Conservation (phyloP, 2,888 invertebrate species). For the Aphrophora alni region DNA sequence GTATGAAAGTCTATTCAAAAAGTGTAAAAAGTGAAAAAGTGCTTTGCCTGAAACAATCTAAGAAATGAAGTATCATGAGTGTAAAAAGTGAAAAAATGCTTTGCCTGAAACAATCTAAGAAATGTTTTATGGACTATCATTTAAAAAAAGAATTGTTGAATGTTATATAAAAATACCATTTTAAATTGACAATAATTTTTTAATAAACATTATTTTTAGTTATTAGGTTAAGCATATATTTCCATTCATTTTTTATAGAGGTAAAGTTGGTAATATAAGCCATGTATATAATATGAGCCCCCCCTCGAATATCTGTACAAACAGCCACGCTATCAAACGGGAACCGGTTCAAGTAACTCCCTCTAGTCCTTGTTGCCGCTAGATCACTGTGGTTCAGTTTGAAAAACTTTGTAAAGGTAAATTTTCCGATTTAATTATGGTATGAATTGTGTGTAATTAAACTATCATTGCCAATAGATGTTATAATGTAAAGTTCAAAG, state of each 20-base stretch:
- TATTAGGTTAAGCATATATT: background rate
- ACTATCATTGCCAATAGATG: background rate
- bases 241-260: background rate
- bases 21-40: background rate
- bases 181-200: background rate
- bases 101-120: background rate
- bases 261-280: conserved; percentile 16
- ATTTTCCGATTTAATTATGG: too few relatives aligned
- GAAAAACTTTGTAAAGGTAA: conserved; percentile 3
- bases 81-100: background rate
- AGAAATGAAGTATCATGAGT: background rate
- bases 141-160: background rate
- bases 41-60: background rate
- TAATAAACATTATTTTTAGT: background rate
- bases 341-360: background rate
- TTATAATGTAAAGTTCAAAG: background rate
- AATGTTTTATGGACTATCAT: background rate
- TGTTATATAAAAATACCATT: background rate
- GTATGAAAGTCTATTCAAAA: background rate
- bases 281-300: background rate
- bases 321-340: background rate
- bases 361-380: background rate
- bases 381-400: background rate
- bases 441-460: conserved; percentile 15
- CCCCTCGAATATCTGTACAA: background rate